Evolutionary conservation across 2,888 invertebrate genomes (phyloP).

Genomic region (Cremastinae sp.): DNA sequence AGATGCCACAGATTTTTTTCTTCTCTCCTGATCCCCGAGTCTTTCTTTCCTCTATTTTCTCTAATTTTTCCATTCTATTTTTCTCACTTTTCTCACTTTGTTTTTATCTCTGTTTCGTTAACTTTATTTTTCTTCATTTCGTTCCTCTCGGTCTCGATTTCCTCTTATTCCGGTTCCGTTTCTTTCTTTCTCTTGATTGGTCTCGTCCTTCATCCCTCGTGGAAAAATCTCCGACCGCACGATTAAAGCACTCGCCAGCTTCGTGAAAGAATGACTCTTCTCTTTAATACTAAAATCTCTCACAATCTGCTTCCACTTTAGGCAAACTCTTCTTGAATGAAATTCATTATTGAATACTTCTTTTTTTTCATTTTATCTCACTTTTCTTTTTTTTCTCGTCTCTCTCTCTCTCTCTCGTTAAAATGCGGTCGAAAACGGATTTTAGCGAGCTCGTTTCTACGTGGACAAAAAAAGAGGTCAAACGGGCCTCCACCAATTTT

Average conservation of each 20-base stretch:
- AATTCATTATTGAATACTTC: constrained; percentile 46
- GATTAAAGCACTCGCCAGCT: constrained; percentile 34
- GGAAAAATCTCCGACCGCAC: constrained; percentile 29
- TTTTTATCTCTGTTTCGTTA: not conserved
- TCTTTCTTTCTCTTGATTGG: not conserved
- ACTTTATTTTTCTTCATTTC: constrained; percentile 17
- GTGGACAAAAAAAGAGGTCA: too few relatives aligned
- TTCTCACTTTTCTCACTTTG: not conserved
- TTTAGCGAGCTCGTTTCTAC: not conserved
- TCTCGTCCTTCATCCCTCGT: constrained; percentile 20
- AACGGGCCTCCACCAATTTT: too few relatives aligned
- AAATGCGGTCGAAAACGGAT: not conserved
- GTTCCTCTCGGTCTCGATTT: not conserved
- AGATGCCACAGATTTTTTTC: constrained; percentile 4
- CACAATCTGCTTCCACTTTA: constrained; percentile 9
- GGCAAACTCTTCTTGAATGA: constrained; percentile 34
- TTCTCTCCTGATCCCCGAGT: not conserved
- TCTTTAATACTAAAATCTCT: constrained; percentile 29
- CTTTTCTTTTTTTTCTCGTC: constrained; percentile 24
- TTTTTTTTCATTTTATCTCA: not conserved
- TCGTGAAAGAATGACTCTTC: constrained; percentile 23
- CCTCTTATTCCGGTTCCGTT: not conserved
- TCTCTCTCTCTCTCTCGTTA: constrained; percentile 5
- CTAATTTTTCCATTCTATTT: too few relatives aligned
- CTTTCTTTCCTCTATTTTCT: not conserved